These are phyloP conservation scores for Molanna angustata DNA, from an alignment of 2,888 invertebrate genomes.

Conservation along the genomic window DNA sequence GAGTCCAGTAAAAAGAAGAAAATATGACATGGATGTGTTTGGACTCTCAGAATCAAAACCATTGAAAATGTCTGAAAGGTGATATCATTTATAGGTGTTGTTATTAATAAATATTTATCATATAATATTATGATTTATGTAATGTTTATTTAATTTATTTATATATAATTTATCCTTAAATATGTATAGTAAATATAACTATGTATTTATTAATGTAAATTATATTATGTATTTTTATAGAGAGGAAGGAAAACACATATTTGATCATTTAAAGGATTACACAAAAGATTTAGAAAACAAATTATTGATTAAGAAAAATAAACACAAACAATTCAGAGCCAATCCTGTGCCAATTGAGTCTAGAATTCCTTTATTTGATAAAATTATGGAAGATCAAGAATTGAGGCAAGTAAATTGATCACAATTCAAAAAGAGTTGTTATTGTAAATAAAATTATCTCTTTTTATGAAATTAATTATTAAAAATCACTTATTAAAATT, in stretches of 20 bases:
- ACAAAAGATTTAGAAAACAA: slow-evolving; percentile 18
- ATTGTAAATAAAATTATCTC: too few relatives aligned
- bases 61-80: slow-evolving; percentile 70
- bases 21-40: slow-evolving; percentile 38
- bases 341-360: slow-evolving; percentile 69
- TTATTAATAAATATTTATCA: too few relatives aligned
- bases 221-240: too few relatives aligned
- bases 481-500: too few relatives aligned
- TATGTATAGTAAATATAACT: too few relatives aligned
- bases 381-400: slow-evolving; percentile 69
- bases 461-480: too few relatives aligned
- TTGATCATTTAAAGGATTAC: slow-evolving; percentile 43
- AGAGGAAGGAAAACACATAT: slow-evolving; percentile 63
- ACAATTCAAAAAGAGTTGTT: too few relatives aligned
- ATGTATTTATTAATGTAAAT: too few relatives aligned
- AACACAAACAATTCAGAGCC: slow-evolving; percentile 54
- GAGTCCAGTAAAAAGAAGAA: slow-evolving; percentile 50
- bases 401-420: slow-evolving; percentile 64
- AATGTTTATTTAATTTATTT: too few relatives aligned
- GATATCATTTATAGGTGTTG: too few relatives aligned
- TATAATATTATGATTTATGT: too few relatives aligned
- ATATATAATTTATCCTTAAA: too few relatives aligned
- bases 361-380: slow-evolving; percentile 67
- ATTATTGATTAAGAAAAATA: slow-evolving; percentile 39
- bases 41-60: slow-evolving; percentile 63